Conservation (phyloP, 2,797 vertebrate species). For the Spondyliosoma cantharus region DNA sequence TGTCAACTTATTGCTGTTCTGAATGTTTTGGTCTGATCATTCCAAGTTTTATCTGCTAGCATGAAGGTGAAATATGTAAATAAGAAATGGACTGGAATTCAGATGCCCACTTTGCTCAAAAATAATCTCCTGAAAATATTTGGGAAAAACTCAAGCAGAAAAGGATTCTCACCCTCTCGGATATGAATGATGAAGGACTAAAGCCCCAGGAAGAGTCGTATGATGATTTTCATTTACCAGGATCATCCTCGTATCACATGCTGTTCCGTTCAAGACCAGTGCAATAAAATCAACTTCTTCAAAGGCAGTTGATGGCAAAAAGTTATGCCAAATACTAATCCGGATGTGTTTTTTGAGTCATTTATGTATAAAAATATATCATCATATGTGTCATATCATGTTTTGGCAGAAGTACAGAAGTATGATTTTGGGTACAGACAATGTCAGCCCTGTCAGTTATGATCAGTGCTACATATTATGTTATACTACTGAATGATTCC, state of each 20-base stretch:
- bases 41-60: neutral
- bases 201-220: conserved; percentile 19
- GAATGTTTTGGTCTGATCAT: conserved; percentile 17
- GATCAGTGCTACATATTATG: neutral
- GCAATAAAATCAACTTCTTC: neutral
- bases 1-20: conserved; percentile 13
- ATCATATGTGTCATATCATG: no score
- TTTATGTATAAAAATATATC: conserved; percentile 8
- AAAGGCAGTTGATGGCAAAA: conserved; percentile 17
- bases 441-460: neutral
- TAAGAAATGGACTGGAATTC: conserved; percentile 13
- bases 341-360: neutral
- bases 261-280: neutral
- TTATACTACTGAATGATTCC: conserved; percentile 14
- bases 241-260: conserved; percentile 1
- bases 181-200: conserved; percentile 20
- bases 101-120: conserved; percentile 30
- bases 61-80: conserved; percentile 22
- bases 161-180: neutral
- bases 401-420: conserved; percentile 4
- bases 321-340: neutral
- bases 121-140: conserved; percentile 19
- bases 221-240: conserved; percentile 27
- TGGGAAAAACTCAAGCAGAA: conserved; percentile 7
- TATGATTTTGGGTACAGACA: conserved; percentile 11